These are phyloP conservation scores for Gymnothorax reevesii DNA, from an alignment of 2,797 vertebrate genomes.

Conservation along the genomic window DNA sequence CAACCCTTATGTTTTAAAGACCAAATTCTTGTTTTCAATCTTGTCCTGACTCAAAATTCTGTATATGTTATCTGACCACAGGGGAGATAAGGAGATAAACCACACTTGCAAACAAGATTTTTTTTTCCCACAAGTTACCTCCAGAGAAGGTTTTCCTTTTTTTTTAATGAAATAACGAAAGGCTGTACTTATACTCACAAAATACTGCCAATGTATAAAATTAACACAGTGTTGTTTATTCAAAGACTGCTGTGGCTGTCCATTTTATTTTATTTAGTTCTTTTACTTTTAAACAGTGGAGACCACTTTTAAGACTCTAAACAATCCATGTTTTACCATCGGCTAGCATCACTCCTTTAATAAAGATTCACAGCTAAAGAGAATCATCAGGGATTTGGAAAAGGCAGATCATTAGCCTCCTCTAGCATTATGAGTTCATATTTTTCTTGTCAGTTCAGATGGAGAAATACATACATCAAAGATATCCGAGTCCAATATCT, in stretches of 20 bases:
- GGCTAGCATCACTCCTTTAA: constrained; percentile 7
- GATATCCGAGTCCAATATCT: constrained; percentile 21
- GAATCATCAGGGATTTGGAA: constrained; percentile 23
- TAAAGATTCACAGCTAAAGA: constrained; percentile 9
- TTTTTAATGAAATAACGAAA: background rate
- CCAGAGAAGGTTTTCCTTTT: background rate
- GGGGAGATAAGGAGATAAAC: background rate
- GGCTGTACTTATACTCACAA: background rate
- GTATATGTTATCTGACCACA: background rate
- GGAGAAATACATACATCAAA: constrained; percentile 21
- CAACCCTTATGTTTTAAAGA: background rate
- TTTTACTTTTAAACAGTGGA: constrained; percentile 6
- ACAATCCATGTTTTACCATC: constrained; percentile 12
- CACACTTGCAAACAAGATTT: background rate
- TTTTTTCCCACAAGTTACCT: background rate
- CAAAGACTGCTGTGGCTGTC: background rate
- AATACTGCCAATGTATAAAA: background rate
- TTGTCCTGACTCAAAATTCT: background rate
- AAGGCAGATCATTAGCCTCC: constrained; percentile 21
- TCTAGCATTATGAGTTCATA: constrained; percentile 10
- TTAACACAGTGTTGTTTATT: background rate
- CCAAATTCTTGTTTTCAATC: background rate
- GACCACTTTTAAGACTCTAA: background rate
- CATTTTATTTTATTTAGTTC: background rate
- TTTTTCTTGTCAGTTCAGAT: constrained; percentile 23